Conservation (phyloP, 2,888 invertebrate genomes). For the Calephelis perditalis region DNA sequence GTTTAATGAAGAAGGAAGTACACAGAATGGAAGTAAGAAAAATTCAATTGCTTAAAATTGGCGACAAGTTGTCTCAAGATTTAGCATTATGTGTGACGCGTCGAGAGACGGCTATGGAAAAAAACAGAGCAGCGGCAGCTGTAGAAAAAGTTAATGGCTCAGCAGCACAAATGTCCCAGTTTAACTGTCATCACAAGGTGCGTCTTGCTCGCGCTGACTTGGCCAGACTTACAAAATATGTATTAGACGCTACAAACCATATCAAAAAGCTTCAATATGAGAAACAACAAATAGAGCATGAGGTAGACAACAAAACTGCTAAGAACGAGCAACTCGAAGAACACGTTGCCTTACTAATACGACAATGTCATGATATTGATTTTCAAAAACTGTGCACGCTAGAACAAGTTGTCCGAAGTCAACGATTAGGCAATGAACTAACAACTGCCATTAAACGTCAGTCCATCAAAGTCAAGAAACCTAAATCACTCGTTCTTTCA, state of each 20-base stretch:
- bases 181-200: conserved; percentile 58
- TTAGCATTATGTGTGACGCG: conserved; percentile 62
- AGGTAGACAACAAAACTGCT: conserved; percentile 42
- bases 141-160: conserved; percentile 53
- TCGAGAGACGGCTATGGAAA: conserved; percentile 61
- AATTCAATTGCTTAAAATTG: conserved; percentile 62
- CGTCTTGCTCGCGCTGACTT: conserved; percentile 60
- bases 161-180: conserved; percentile 47
- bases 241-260: background rate
- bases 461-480: conserved; percentile 43
- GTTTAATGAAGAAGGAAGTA: conserved; percentile 87
- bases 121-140: conserved; percentile 56
- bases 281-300: conserved; percentile 26
- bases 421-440: conserved; percentile 82
- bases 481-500: conserved; percentile 65
- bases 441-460: conserved; percentile 61
- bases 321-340: conserved; percentile 57
- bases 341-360: conserved; percentile 51
- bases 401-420: conserved; percentile 81
- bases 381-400: conserved; percentile 67
- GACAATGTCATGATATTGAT: conserved; percentile 51
- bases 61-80: conserved; percentile 65
- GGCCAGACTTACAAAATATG: conserved; percentile 49
- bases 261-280: background rate
- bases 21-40: conserved; percentile 87